phyloP scores from a whole-genome alignment of 2,888 invertebrate genomes.

The Imbricaverruca yamaguchii region DNA sequence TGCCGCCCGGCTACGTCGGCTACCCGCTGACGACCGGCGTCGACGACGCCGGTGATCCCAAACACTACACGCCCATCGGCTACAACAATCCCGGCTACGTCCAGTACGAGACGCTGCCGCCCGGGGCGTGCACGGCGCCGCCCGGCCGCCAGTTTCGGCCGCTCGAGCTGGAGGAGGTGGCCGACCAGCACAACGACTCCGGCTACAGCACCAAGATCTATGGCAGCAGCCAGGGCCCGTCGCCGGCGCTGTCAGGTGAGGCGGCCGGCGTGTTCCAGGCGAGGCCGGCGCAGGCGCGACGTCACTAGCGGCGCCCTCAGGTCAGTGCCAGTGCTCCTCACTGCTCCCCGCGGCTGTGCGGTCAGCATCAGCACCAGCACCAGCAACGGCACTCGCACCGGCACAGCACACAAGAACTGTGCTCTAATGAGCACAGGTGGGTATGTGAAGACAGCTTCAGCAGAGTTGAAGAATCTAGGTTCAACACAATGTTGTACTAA shows the following conservation, averaged over 20 bases:
- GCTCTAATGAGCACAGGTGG: too few species aligned
- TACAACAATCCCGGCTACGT: constrained; percentile 30
- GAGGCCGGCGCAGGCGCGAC: neutral
- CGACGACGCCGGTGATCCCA: neutral
- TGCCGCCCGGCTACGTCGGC: constrained; percentile 9
- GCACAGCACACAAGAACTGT: too few species aligned
- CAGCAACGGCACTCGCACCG: too few species aligned
- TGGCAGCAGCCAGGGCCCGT: constrained; percentile 62
- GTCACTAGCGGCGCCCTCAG: neutral
- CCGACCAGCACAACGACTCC: constrained; percentile 61
- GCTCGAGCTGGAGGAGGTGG: constrained; percentile 29
- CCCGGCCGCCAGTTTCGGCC: constrained; percentile 12
- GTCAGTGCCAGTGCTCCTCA: neutral
- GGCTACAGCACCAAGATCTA: constrained; percentile 77
- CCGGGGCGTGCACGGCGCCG: constrained; percentile 19
- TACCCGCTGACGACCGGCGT: neutral
- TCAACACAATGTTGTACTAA: too few species aligned
- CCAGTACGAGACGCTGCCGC: constrained; percentile 24
- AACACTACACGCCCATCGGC: constrained; percentile 23
- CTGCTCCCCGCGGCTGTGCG: too few species aligned
- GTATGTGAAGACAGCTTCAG: too few species aligned
- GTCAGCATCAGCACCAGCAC: too few species aligned
- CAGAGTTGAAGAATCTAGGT: too few species aligned
- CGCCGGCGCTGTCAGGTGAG: constrained; percentile 32
- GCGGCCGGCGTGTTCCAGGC: neutral